Base-by-base conservation (phyloP, 2,888 invertebrate genomes). In the Xylota sylvarum region DNA sequence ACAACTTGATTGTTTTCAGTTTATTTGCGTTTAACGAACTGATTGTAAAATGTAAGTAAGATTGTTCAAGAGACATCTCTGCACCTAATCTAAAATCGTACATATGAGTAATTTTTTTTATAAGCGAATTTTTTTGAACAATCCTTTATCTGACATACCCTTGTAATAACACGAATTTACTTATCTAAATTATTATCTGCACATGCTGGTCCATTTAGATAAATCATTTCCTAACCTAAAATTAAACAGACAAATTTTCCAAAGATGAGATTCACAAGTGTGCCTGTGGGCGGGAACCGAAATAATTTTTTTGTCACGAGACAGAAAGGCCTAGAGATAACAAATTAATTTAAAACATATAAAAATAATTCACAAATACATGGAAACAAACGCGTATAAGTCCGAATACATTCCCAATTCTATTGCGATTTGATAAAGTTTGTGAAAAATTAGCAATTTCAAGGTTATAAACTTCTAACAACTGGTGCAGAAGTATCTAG, bases 251-350 rank as follows among this genome's bases (percentile, higher is more conserved):
- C 17, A n/a, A 55, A 55, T n/a, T 55, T 14, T 1, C 2, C 14
- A 14, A 5, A 43, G 55, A 55, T 55, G 43, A 62, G 40, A 62
- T 9, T 27, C 23, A n/a, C 4, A 14, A 55, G 37, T 37, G 37
- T 5, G n/a, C 7, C 14, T 43, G 55, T 69, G 55, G 69, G 69
- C 55, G 67, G n/a, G 6, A 10, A 40, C 48, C 14, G 17, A 69
- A 69, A 55, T 27, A 69, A 52, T 52, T 19, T 35, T 37, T 52
- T 5, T 52, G 50, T 67, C 50, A 48, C 50, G 52, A 52, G 50
- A 67, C 23, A 40, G 37, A 64, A 64, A 14, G 10, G 50, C 23
- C 56, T 58, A 17, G 56, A 43, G 40, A 40, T 30, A 30, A 14
- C 9, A 27, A 52, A 30, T 14, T 46, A 17, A 46, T 46, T 35